phyloP scores from a whole-genome alignment of 2,797 vertebrate species.

The Argentina silus region DNA sequence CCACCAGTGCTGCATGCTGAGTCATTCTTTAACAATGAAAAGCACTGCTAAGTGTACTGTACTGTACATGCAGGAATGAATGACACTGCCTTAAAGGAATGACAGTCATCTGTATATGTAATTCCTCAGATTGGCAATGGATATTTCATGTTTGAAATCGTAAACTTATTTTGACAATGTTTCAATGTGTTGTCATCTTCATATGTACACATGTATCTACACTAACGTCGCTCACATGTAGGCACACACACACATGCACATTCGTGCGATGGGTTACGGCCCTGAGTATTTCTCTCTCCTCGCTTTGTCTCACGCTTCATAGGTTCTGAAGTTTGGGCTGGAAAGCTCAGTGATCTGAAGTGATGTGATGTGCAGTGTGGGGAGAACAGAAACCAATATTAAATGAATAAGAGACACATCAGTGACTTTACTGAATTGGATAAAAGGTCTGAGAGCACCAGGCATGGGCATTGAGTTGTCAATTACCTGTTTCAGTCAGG shows the following conservation, averaged over 20 bases:
- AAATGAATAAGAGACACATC: conserved; percentile 51
- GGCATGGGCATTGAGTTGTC: conserved; percentile 43
- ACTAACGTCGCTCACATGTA: too few relatives aligned
- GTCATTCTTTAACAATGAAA: background rate
- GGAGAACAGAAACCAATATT: conserved; percentile 45
- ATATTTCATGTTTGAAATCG: background rate
- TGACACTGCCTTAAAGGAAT: background rate
- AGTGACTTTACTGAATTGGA: conserved; percentile 46
- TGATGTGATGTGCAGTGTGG: conserved; percentile 35
- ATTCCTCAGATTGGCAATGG: too few relatives aligned
- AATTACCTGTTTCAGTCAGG: conserved; percentile 45
- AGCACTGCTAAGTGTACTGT: too few relatives aligned
- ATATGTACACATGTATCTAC: background rate
- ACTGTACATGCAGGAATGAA: too few relatives aligned
- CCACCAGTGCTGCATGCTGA: background rate
- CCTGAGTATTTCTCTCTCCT: conserved; percentile 38
- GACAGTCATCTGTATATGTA: background rate
- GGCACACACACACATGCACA: conserved; percentile 14
- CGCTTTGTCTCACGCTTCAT: conserved; percentile 50
- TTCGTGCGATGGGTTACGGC: conserved; percentile 19
- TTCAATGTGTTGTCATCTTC: background rate
- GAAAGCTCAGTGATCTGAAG: conserved; percentile 57
- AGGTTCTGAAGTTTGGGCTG: conserved; percentile 48
- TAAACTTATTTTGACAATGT: background rate
- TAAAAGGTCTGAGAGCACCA: conserved; percentile 43